A percentile compares a stretch with the other conserved stretches of the same genome.
Evolutionary conservation across 1,140 invertebrate species (phyloP).

Genomic region (Galendromus occidentalis): DNA sequence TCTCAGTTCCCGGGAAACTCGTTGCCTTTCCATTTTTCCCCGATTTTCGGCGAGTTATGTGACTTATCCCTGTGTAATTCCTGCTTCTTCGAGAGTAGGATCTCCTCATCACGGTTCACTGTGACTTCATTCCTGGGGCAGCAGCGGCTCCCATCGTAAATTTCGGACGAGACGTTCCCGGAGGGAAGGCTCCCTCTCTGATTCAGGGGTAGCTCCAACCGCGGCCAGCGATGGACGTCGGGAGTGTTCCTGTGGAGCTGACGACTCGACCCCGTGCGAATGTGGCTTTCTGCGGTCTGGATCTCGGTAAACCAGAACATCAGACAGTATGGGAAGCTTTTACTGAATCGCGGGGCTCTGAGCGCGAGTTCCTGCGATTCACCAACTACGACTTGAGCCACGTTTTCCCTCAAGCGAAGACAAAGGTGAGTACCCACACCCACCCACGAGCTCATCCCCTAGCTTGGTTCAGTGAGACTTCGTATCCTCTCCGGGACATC

Average conservation of each 20-base stretch:
- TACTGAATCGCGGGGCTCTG: conserved; percentile 50
- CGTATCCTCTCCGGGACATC: neutral
- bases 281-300: conserved; percentile 63
- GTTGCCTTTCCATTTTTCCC: no score
- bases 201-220: no score
- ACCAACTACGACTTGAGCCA: conserved; percentile 47
- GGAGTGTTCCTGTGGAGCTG: conserved; percentile 35
- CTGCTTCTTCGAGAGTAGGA: no score
- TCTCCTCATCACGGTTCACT: no score
- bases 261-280: conserved; percentile 55
- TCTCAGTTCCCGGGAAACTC: no score
- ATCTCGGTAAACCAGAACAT: conserved; percentile 63
- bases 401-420: conserved; percentile 71
- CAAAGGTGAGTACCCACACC: conserved; percentile 54
- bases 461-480: neutral
- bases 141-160: no score
- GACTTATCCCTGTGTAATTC: no score
- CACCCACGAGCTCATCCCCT: neutral
- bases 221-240: conserved; percentile 19
- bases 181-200: no score
- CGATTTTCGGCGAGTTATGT: no score
- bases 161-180: no score
- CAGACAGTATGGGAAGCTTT: conserved; percentile 80
- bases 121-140: no score
- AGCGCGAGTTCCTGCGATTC: conserved; percentile 63